Percentiles rank a stretch among this genome's conserved stretches.
phyloP scores from a whole-genome alignment of 1,140 invertebrate genomes.

The Littorina saxatilis region DNA sequence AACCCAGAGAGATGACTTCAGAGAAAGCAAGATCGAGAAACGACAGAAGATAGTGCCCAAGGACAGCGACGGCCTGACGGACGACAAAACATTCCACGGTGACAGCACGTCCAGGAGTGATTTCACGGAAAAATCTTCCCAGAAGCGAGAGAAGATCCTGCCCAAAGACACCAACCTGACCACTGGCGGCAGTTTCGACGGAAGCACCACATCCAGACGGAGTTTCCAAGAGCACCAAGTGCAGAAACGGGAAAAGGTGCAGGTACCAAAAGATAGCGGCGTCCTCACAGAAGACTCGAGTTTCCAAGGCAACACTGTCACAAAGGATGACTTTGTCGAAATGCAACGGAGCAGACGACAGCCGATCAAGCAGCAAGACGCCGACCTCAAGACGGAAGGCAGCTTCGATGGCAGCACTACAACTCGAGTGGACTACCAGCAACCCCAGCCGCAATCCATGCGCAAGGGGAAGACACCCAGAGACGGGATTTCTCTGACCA shows the following conservation, averaged over 20 bases:
- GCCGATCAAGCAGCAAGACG: neutral
- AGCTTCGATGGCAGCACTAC: conserved; percentile 16
- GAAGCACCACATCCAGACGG: no score
- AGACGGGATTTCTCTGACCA: neutral
- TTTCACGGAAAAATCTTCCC: neutral
- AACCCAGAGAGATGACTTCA: neutral
- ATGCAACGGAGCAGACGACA: neutral
- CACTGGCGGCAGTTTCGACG: neutral
- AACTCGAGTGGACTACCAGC: neutral
- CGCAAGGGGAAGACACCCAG: neutral
- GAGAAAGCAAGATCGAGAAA: neutral
- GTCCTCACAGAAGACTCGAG: neutral
- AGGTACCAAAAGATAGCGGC: no score
- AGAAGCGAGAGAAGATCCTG: neutral
- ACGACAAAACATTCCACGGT: neutral
- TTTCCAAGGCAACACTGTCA: neutral
- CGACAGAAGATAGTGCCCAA: neutral
- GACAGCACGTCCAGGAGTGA: neutral
- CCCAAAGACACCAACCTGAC: neutral
- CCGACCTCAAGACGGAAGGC: neutral
- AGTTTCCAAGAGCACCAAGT: no score
- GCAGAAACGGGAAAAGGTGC: no score
- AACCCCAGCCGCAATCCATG: neutral
- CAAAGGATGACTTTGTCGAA: conserved; percentile 2
- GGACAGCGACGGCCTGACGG: neutral